Evolutionary conservation across 1,140 invertebrate species (phyloP).

Genomic region (Vanessa atalanta): DNA sequence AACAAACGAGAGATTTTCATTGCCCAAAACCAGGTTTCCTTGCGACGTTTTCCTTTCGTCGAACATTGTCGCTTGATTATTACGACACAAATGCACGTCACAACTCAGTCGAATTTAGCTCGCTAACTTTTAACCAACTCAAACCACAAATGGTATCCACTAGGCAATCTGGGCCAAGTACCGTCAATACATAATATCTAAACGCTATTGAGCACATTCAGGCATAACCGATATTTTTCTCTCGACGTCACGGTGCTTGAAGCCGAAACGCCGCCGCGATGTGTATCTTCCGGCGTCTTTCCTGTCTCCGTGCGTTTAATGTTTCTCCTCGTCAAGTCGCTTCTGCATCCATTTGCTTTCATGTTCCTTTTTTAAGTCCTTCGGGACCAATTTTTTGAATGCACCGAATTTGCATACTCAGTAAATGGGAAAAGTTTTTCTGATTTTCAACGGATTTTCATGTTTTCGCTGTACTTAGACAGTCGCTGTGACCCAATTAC

Average conservation of each 20-base stretch:
- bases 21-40: too few species aligned
- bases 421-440: conserved; percentile 4
- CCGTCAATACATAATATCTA: too few species aligned
- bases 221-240: too few species aligned
- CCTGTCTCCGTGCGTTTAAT: not conserved
- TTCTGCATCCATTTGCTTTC: not conserved
- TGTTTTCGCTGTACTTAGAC: conserved; percentile 14
- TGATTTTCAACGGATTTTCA: conserved; percentile 11
- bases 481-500: conserved; percentile 12
- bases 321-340: not conserved
- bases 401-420: conserved; percentile 4
- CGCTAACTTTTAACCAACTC: too few species aligned
- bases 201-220: too few species aligned
- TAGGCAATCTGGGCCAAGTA: too few species aligned
- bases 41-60: too few species aligned
- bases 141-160: too few species aligned
- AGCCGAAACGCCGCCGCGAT: not conserved
- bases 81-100: too few species aligned
- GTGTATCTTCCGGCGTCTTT: not conserved
- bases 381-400: not conserved
- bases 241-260: not conserved
- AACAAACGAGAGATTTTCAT: too few species aligned
- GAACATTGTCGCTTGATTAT: too few species aligned
- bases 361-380: not conserved
- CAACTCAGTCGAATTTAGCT: too few species aligned